Base-by-base conservation (phyloP, 2,797 vertebrate genomes). In the Halcyon smyrnensis region DNA sequence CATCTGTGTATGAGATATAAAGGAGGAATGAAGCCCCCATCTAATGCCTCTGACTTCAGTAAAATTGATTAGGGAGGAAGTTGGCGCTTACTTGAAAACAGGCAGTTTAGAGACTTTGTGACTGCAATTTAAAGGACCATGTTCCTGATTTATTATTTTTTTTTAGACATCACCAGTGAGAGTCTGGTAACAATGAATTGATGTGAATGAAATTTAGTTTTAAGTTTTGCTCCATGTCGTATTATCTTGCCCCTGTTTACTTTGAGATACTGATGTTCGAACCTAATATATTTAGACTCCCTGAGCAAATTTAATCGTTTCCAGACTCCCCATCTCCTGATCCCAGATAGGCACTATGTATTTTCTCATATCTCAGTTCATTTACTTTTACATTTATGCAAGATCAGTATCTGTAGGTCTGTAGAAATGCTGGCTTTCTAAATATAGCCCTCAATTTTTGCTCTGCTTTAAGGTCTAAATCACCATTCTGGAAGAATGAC, bases 371-470 rank as follows among this genome's bases (percentile, higher is more conserved):
- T 95, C 94, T 93, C 63, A 43, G 77, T 96, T 95, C 74, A 94
- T 97, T 95, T 94, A 53, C 80, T 94, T 95, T 70, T 90, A 79
- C 88, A 76, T 93, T 95, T 94, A 95, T 95, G 90, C 94, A 94
- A 91, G 96, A 96, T 94, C 54, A 27, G 67, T 94, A 95, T 95
- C 94, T 93, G 59, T 32, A 76, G 67, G 76, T 88, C 77, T 93
- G 84, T 75, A 90, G 80, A 95, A 95, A 96, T 28, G 24, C 17
- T 90, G 65, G 30, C n/a, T 88, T 90, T 95, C 94, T 92, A 95
- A 95, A 95, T 88, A 91, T 81, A 95, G 46, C 59, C 32, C 54
- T 94, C 30, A 17, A 1, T 75, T 70, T 77, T 80, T 83, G 77
- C 65, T 86, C 37, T 51, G 30, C 39, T 93, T 23, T 92, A 65